Conservation (phyloP, 2,888 invertebrate genomes). For the Leptogaster cylindrica region DNA sequence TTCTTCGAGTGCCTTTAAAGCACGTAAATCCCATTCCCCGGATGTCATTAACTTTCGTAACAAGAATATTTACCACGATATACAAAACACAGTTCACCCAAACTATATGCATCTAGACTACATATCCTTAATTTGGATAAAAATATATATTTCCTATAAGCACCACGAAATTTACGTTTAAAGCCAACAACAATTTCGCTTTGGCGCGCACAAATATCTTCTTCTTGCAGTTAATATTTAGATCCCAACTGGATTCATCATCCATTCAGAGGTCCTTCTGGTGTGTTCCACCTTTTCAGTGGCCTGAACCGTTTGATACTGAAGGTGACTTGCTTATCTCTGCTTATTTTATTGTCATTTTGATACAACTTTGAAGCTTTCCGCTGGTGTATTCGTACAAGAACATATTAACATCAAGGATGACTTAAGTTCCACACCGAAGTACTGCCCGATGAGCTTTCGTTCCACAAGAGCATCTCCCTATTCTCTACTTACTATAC, state of each 20-base stretch:
- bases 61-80: slow-evolving; percentile 23
- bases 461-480: slow-evolving; percentile 19
- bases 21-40: slow-evolving; percentile 62
- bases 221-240: neutral
- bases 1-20: slow-evolving; percentile 61
- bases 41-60: slow-evolving; percentile 56
- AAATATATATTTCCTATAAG: neutral
- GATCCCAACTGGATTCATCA: neutral
- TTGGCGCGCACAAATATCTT: slow-evolving; percentile 3
- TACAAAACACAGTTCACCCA: slow-evolving; percentile 7
- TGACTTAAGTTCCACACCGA: neutral
- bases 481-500: no score
- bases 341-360: neutral
- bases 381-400: no score
- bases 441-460: neutral
- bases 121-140: neutral
- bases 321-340: neutral
- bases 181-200: slow-evolving; percentile 3
- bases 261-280: neutral
- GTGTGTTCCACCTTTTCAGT: neutral
- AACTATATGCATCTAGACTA: slow-evolving; percentile 3
- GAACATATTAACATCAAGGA: neutral
- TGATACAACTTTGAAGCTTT: slow-evolving; percentile 1
- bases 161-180: neutral
- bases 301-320: slow-evolving; percentile 2